Evolutionary conservation across 2,888 invertebrate species (phyloP), one percentile per base, ranked within the genome.

Genomic region (Drosophila buzzatii): DNA sequence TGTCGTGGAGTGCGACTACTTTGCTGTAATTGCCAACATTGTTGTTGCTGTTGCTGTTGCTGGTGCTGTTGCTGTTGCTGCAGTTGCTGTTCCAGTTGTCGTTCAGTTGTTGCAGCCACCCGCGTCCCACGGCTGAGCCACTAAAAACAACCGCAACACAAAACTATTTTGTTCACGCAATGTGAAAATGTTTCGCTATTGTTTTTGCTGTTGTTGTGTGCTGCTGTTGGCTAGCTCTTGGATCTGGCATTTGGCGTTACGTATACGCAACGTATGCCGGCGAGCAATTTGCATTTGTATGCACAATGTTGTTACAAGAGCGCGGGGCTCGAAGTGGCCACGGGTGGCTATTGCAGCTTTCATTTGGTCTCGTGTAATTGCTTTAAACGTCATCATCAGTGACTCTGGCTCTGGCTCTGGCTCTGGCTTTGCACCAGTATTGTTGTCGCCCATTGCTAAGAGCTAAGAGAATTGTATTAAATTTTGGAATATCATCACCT

Each of bases 81-180:
- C 31, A 59, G 57, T 47, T 63, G 56, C 72, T 63, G 70, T 51
- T 70, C 70, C 62, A 66, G 70, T 79, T 79, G 81, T 73, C 66
- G 79, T 64, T 70, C 55, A 58, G 76, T 63, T n/a, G 56, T 47
- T 65, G 42, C 64, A 41, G 39, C 70, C 80, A 55, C 47, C 60
- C 55, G 49, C 62, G 39, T 23, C 58, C 52, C 76, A 42, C 35
- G 47, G 62, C 39, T 53, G 70, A 65, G 74, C 83, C 74, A 83
- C 86, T 80, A 76, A 90, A 89, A 89, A 74, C 87, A 80, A 90
- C 89, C 89, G 75, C 90, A 89, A 89, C 86, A 89, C 86, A 87
- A 86, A 86, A 86, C 90, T 90, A 86, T 86, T 86, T 86, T 90
- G 89, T 86, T 86, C 89, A 85, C 85, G 85, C 85, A 85, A 89